A percentile compares a stretch with the other conserved stretches of the same genome.
These are phyloP conservation scores for Knipowitschia caucasica DNA, from an alignment of 2,797 vertebrate genomes.

Conservation along the genomic window DNA sequence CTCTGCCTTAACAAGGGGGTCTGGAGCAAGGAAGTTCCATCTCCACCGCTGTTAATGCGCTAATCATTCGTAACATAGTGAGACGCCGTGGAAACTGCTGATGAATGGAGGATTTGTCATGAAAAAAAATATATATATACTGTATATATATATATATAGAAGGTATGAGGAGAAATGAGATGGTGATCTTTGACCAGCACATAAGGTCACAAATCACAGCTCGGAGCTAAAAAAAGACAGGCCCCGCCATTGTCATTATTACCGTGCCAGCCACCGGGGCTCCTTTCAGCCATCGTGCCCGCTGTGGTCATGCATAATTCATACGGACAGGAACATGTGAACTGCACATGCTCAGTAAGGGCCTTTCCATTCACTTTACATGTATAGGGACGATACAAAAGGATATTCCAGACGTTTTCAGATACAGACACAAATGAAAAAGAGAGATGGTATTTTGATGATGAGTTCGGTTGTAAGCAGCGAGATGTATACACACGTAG, in stretches of 20 bases:
- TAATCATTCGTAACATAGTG: slow-evolving; percentile 56
- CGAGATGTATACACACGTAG: too few species aligned
- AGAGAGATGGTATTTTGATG: not conserved
- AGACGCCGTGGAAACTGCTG: slow-evolving; percentile 26
- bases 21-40: slow-evolving; percentile 52
- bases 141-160: too few species aligned
- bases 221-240: slow-evolving; percentile 27
- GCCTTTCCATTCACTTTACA: slow-evolving; percentile 18
- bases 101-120: slow-evolving; percentile 44
- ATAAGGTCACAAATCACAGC: slow-evolving; percentile 55
- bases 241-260: slow-evolving; percentile 46
- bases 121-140: slow-evolving; percentile 1
- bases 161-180: slow-evolving; percentile 7
- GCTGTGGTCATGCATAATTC: slow-evolving; percentile 60
- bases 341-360: slow-evolving; percentile 45
- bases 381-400: slow-evolving; percentile 21
- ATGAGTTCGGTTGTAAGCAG: not conserved
- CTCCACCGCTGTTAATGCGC: slow-evolving; percentile 52
- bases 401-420: not conserved
- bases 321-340: slow-evolving; percentile 52
- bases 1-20: slow-evolving; percentile 59
- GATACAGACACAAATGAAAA: not conserved
- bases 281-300: slow-evolving; percentile 45
- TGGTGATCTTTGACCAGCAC: slow-evolving; percentile 38
- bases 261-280: slow-evolving; percentile 47